Percentiles rank a stretch among this genome's conserved stretches.
Conservation (phyloP, 2,888 invertebrate species). For the Rhagonycha fulva region DNA sequence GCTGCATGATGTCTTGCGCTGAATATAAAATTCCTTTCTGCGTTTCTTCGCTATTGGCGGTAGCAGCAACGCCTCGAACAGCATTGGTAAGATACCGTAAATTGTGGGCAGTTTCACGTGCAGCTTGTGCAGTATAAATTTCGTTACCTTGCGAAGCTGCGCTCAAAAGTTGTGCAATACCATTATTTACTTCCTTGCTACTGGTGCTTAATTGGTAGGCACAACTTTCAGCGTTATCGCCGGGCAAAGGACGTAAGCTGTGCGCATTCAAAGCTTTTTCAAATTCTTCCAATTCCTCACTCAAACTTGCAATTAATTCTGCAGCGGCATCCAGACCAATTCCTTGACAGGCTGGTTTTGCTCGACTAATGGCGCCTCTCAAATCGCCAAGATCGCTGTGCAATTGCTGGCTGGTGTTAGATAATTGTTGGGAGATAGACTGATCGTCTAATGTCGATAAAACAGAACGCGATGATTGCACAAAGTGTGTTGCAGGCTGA, state of each 20-base stretch:
- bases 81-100: slow-evolving; percentile 68
- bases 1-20: slow-evolving; percentile 79
- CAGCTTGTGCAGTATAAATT: slow-evolving; percentile 79
- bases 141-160: slow-evolving; percentile 83
- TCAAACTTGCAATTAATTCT: slow-evolving; percentile 78
- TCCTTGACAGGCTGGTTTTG: slow-evolving; percentile 69
- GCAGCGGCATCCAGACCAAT: slow-evolving; percentile 86
- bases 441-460: slow-evolving; percentile 83
- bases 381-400: slow-evolving; percentile 58
- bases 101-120: slow-evolving; percentile 78
- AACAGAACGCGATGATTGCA: slow-evolving; percentile 78
- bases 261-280: slow-evolving; percentile 74
- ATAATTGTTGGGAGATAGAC: slow-evolving; percentile 74
- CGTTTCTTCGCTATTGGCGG: slow-evolving; percentile 63
- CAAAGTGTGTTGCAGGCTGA: slow-evolving; percentile 70
- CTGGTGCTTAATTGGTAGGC: slow-evolving; percentile 63
- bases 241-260: slow-evolving; percentile 80
- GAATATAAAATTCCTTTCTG: slow-evolving; percentile 65
- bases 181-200: slow-evolving; percentile 79
- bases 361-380: slow-evolving; percentile 50
- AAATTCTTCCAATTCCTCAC: slow-evolving; percentile 81
- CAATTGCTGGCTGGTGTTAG: slow-evolving; percentile 70
- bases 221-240: slow-evolving; percentile 62
- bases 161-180: slow-evolving; percentile 84
- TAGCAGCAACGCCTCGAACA: slow-evolving; percentile 79